phyloP scores from a whole-genome alignment of 2,888 invertebrate genomes.

The Zootermopsis nevadensis region DNA sequence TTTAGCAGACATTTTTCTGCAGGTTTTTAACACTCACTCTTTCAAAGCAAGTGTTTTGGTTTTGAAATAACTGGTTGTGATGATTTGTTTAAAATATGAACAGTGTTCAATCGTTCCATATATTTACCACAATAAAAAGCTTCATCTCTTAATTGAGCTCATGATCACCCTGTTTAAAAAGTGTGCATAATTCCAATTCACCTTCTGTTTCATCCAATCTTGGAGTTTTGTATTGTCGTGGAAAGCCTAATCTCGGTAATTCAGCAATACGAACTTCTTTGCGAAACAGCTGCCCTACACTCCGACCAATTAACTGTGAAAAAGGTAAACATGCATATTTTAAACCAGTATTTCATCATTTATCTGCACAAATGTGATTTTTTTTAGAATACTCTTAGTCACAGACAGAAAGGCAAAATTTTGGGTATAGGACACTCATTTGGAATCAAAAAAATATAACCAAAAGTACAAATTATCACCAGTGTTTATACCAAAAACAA shows the following conservation, averaged over 20 bases:
- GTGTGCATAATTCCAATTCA: constrained; percentile 40
- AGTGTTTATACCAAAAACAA: no score
- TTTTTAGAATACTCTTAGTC: neutral
- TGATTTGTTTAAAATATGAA: no score
- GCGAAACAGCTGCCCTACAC: constrained; percentile 87
- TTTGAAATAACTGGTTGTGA: no score
- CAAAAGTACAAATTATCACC: no score
- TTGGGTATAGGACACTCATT: neutral
- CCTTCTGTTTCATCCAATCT: neutral
- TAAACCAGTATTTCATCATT: neutral
- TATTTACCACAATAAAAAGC: no score
- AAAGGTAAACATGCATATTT: constrained; percentile 47
- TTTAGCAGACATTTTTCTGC: no score
- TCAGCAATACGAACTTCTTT: constrained; percentile 88
- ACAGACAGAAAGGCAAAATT: neutral
- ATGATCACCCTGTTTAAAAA: constrained; percentile 18
- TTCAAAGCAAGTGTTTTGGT: no score
- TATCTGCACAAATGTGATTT: neutral
- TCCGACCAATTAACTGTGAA: constrained; percentile 81
- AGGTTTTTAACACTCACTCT: no score
- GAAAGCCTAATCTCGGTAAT: constrained; percentile 76
- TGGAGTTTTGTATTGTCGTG: constrained; percentile 52
- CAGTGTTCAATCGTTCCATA: no score
- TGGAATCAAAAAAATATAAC: neutral
- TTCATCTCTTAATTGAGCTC: no score